phyloP scores from a whole-genome alignment of 2,113 vertebrate genomes.

The Herpetotheres cachinnans region DNA sequence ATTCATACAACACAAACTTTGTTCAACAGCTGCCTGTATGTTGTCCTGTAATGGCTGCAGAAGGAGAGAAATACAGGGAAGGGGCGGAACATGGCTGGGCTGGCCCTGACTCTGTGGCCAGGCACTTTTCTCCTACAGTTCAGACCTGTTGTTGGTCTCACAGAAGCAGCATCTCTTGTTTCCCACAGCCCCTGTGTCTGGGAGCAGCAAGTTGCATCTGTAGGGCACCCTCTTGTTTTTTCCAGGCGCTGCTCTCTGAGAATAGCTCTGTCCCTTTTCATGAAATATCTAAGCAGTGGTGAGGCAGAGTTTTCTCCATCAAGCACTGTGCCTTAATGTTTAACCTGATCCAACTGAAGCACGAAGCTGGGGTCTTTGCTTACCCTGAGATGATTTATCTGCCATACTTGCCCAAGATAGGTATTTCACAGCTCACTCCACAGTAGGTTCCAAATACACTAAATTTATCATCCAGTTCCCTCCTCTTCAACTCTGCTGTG shows the following conservation, averaged over 20 bases:
- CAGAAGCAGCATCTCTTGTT: neutral
- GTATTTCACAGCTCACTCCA: neutral
- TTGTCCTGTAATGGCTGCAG: no score
- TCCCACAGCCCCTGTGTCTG: no score
- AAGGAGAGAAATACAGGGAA: accelerated
- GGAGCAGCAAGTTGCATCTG: neutral
- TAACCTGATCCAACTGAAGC: neutral
- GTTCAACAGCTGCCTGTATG: accelerated
- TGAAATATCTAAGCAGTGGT: accelerated
- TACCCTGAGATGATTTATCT: neutral
- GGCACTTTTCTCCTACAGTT: neutral
- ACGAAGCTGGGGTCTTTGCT: neutral
- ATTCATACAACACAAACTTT: no score
- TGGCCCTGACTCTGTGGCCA: neutral
- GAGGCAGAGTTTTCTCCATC: neutral
- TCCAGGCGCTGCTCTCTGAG: neutral
- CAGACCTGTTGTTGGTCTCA: accelerated
- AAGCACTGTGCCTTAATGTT: no score
- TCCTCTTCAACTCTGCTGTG: neutral
- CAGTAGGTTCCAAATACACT: neutral
- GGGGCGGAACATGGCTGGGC: no score
- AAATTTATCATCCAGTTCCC: neutral
- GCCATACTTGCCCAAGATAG: neutral
- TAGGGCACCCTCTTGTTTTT: neutral
- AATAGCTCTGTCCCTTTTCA: accelerated